Base-by-base conservation (phyloP, 2,113 vertebrate genomes). In the Seriola dumerili region DNA sequence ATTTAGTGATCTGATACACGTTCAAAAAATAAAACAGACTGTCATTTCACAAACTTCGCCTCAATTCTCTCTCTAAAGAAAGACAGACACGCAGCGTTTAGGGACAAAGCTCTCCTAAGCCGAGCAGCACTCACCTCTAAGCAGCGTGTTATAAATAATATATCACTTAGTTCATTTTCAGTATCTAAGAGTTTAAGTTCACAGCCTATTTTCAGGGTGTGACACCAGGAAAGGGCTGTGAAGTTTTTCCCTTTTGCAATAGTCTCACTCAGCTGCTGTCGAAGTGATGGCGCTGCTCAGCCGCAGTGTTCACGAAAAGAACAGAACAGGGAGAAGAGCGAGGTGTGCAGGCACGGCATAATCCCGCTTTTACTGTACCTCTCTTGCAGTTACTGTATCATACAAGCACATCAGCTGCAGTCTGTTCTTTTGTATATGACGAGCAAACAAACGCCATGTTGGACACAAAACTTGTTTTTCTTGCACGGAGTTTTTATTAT, bases 131-230 rank as follows among this genome's bases (percentile, higher is more conserved):
- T 61, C 68, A 34, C 80, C 72, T 77, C 63, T 52, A 25, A 77
- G 59, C 72, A 55, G 12, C 1, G 71, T 42, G 82, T 77, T 76
- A 64, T 84, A 71, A 87, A 84, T 86, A 80, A 82, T 72, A 80
- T 68, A 84, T 80, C 16, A 5, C 70, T 81, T 44, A 36, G 68
- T 81, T 88, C 71, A 75, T 80, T 84, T 73, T 76, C 70, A 63
- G 50, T 76, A 61, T 73, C 61, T 72, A 34, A 58, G 69, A 85
- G 76, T 81, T 70, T 76, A 81, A 74, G 77, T 74, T 77, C 69
- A 65, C 80, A 55, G 80, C 76, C 80, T 90, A 77, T 87, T 87
- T 85, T 72, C 74, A 48, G 77, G 84, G 79, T 84, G 84, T 79
- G 80, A 87, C 81, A 74, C 73, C 23, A 2, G 8, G 50, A 58